phyloP scores from a whole-genome alignment of 1,140 invertebrate genomes.

The Calephelis nemesis region DNA sequence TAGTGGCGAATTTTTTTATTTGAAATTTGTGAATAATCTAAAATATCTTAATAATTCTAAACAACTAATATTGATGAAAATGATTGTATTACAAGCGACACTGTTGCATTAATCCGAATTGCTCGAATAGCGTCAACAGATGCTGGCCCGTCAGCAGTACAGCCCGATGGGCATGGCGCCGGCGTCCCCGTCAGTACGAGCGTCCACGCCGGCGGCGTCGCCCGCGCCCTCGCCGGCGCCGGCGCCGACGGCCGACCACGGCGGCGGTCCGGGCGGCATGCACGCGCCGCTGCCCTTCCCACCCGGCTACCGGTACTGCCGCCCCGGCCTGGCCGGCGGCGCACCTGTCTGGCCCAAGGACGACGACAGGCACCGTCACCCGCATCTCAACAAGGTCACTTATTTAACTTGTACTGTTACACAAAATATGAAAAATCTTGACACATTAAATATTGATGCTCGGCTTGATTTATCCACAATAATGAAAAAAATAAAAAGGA shows the following conservation, averaged over 20 bases:
- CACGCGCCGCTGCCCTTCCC: slow-evolving; percentile 65
- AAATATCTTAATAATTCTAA: too few relatives aligned
- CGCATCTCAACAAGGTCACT: slow-evolving; percentile 75
- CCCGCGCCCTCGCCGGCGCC: slow-evolving; percentile 61
- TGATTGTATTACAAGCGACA: too few relatives aligned
- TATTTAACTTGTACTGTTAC: too few relatives aligned
- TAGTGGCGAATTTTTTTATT: too few relatives aligned
- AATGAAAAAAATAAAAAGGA: too few relatives aligned
- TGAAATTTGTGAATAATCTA: too few relatives aligned
- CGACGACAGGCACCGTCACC: slow-evolving; percentile 73
- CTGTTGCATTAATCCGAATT: too few relatives aligned
- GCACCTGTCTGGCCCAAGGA: slow-evolving; percentile 83
- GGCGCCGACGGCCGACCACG: slow-evolving; percentile 48
- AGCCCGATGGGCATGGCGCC: slow-evolving; percentile 81
- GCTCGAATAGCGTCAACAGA: slow-evolving; percentile 62
- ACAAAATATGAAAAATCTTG: too few relatives aligned
- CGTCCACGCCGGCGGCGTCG: slow-evolving; percentile 55
- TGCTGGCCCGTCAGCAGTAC: slow-evolving; percentile 73
- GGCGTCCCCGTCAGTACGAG: slow-evolving; percentile 80
- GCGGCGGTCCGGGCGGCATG: slow-evolving; percentile 31
- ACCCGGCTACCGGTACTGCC: slow-evolving; percentile 75
- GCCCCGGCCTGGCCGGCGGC: slow-evolving; percentile 85
- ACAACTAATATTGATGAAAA: too few relatives aligned
- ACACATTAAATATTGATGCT: too few relatives aligned
- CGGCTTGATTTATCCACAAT: too few relatives aligned